These are phyloP conservation scores for Caenorhabditis tropicalis DNA, from an alignment of 1,140 invertebrate genomes.

Conservation along the genomic window DNA sequence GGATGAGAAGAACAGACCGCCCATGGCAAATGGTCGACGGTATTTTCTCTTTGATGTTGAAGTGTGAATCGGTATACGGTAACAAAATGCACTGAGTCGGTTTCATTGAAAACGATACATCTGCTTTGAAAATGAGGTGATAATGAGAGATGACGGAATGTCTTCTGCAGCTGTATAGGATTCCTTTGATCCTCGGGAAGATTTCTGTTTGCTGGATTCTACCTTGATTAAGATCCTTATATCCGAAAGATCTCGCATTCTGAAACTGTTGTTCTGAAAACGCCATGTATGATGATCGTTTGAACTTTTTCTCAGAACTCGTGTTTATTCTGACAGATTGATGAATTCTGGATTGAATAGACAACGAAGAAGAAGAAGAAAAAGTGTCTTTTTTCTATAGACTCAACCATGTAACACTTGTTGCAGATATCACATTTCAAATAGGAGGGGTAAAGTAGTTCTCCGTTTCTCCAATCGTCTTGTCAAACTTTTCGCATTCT, in stretches of 20 bases:
- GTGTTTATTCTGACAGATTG: background rate
- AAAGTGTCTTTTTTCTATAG: background rate
- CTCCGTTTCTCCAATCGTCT: background rate
- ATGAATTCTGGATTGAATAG: background rate
- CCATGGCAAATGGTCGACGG: background rate
- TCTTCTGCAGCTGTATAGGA: too few relatives aligned
- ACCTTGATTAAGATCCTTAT: too few relatives aligned
- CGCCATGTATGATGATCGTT: background rate
- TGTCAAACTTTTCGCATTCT: slow-evolving; percentile 20
- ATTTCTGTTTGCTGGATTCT: too few relatives aligned
- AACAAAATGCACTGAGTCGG: background rate
- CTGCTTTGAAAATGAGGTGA: background rate
- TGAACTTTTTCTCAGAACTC: background rate
- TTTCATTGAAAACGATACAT: background rate
- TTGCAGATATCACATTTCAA: slow-evolving; percentile 25
- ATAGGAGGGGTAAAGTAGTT: background rate
- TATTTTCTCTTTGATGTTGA: background rate
- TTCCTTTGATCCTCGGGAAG: too few relatives aligned
- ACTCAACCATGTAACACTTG: slow-evolving; percentile 35
- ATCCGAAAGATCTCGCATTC: too few relatives aligned
- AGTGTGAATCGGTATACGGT: slow-evolving; percentile 17
- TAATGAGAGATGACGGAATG: slow-evolving; percentile 9
- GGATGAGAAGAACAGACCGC: background rate
- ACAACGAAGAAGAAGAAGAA: background rate
- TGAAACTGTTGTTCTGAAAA: too few relatives aligned